phyloP scores from a whole-genome alignment of 2,113 vertebrate species.

The Plecturocebus donacophilus region DNA sequence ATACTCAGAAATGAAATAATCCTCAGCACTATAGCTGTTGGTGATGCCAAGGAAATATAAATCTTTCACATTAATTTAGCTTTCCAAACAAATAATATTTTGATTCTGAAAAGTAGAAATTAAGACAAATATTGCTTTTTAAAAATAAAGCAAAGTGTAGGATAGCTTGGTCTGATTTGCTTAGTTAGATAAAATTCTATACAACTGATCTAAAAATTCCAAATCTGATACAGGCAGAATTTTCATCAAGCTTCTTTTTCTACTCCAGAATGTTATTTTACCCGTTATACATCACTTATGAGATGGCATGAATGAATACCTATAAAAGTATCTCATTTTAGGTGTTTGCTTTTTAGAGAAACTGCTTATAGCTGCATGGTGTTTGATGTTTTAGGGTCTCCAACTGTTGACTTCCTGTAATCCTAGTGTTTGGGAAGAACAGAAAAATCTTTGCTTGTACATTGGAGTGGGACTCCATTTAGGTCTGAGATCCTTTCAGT shows the following conservation, averaged over 20 bases:
- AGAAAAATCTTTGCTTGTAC: background rate
- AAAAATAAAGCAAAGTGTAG: background rate
- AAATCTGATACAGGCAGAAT: background rate
- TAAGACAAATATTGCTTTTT: background rate
- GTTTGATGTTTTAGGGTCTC: background rate
- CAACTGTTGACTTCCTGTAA: background rate
- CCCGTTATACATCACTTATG: background rate
- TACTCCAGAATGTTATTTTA: conserved; percentile 8
- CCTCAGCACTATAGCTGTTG: background rate
- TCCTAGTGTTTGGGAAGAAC: conserved; percentile 4
- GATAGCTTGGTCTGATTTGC: background rate
- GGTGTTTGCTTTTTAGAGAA: conserved; percentile 13
- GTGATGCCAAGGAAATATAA: background rate
- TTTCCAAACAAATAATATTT: conserved; percentile 25
- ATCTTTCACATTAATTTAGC: background rate
- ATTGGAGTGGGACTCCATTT: background rate
- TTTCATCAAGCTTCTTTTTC: background rate
- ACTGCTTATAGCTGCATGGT: background rate
- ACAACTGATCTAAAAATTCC: background rate
- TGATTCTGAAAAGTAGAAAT: background rate
- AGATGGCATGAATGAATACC: background rate
- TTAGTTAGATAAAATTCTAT: conserved; percentile 40
- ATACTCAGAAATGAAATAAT: conserved; percentile 37
- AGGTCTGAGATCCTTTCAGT: background rate
- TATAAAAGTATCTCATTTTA: conserved; percentile 4